phyloP scores from a whole-genome alignment of 2,888 invertebrate species.

The Eupeodes latifasciatus region DNA sequence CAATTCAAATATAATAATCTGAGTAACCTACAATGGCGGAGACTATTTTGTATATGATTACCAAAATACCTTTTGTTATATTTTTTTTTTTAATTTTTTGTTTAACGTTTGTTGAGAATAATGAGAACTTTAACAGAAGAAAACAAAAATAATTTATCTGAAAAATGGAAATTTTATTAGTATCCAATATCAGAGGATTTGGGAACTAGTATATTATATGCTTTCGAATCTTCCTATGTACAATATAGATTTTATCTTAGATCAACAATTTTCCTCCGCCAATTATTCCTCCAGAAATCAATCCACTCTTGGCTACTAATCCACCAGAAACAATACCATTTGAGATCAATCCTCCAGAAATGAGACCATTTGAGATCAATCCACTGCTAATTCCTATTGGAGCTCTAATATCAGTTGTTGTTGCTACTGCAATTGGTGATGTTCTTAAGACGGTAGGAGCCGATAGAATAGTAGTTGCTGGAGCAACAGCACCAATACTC shows the following conservation, averaged over 20 bases:
- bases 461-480: slow-evolving; percentile 48
- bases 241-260: background rate
- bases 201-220: background rate
- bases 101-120: too few relatives aligned
- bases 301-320: slow-evolving; percentile 37
- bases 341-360: slow-evolving; percentile 44
- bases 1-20: too few relatives aligned
- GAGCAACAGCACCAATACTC: slow-evolving; percentile 19
- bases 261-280: slow-evolving; percentile 31
- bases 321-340: slow-evolving; percentile 46
- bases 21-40: too few relatives aligned
- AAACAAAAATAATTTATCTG: background rate
- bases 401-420: slow-evolving; percentile 15
- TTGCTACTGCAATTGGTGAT: slow-evolving; percentile 39
- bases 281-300: slow-evolving; percentile 33
- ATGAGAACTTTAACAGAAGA: background rate
- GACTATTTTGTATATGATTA: too few relatives aligned
- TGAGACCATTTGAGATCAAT: slow-evolving; percentile 27
- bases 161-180: slow-evolving; percentile 1
- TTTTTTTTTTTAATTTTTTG: too few relatives aligned
- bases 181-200: slow-evolving; percentile 26
- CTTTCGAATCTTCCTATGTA: background rate
- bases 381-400: slow-evolving; percentile 37
- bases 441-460: slow-evolving; percentile 35
- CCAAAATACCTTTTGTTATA: too few relatives aligned